Conservation (phyloP, 2,888 invertebrate species). For the Lasioglossum oenotherae region DNA sequence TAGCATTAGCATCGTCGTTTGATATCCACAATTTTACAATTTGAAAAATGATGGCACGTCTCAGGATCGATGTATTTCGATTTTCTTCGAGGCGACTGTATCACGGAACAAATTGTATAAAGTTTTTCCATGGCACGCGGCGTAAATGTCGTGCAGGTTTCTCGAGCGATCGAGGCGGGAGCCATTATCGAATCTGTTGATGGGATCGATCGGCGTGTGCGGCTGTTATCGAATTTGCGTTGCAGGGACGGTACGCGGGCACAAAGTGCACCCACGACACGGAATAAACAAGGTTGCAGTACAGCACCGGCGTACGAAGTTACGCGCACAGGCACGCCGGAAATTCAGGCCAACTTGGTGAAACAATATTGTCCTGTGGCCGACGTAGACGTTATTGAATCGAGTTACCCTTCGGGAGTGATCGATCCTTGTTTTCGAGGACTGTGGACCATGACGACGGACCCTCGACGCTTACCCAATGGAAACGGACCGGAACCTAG, state of each 20-base stretch:
- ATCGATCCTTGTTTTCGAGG: constrained; percentile 34
- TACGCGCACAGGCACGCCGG: constrained; percentile 39
- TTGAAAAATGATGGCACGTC: neutral
- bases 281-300: constrained; percentile 54
- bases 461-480: neutral
- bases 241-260: constrained; percentile 18
- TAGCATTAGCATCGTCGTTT: no score
- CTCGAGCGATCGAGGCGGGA: neutral
- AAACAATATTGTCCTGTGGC: constrained; percentile 65
- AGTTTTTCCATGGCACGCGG: neutral
- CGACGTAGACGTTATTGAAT: constrained; percentile 65
- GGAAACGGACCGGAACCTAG: neutral
- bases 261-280: constrained; percentile 51
- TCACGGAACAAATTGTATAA: neutral
- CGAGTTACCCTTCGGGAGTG: constrained; percentile 57
- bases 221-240: constrained; percentile 58
- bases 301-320: constrained; percentile 48
- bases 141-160: neutral
- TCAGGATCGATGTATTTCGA: neutral
- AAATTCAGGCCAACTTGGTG: constrained; percentile 42
- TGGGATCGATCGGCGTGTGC: constrained; percentile 41
- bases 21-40: no score
- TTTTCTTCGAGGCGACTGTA: neutral
- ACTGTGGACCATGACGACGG: neutral
- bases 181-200: constrained; percentile 51